Evolutionary conservation across 2,113 vertebrate species (phyloP).

Genomic region (Corythornis cristatus): DNA sequence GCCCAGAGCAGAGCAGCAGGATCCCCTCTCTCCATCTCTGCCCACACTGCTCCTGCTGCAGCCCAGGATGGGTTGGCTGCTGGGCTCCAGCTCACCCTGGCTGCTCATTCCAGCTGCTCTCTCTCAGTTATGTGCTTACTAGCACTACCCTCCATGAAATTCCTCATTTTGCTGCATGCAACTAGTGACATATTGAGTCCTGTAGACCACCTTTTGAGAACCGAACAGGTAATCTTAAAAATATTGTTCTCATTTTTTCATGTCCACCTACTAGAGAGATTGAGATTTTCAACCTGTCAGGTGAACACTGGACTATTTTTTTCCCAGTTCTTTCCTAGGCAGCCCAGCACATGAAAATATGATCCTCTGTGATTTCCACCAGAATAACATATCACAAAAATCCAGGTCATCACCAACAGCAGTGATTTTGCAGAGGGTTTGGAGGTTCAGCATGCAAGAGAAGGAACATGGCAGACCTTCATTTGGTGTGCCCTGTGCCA

Average conservation of each 20-base stretch:
- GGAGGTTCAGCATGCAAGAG: background rate
- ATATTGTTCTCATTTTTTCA: background rate
- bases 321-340: background rate
- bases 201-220: background rate
- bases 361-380: background rate
- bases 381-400: background rate
- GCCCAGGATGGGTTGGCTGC: no score
- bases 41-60: no score
- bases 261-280: background rate
- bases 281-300: background rate
- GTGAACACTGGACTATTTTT: background rate
- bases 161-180: background rate
- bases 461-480: background rate
- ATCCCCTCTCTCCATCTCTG: no score
- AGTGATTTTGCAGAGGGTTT: background rate
- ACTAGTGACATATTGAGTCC: background rate
- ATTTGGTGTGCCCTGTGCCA: background rate
- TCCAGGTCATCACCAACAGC: slow-evolving; percentile 2
- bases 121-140: background rate
- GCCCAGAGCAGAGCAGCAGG: no score
- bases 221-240: background rate
- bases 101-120: no score
- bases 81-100: no score
- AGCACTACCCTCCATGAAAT: background rate
- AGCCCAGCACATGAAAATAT: background rate